These are phyloP conservation scores for Agrilus planipennis DNA, from an alignment of 1,140 invertebrate genomes.

Conservation along the genomic window DNA sequence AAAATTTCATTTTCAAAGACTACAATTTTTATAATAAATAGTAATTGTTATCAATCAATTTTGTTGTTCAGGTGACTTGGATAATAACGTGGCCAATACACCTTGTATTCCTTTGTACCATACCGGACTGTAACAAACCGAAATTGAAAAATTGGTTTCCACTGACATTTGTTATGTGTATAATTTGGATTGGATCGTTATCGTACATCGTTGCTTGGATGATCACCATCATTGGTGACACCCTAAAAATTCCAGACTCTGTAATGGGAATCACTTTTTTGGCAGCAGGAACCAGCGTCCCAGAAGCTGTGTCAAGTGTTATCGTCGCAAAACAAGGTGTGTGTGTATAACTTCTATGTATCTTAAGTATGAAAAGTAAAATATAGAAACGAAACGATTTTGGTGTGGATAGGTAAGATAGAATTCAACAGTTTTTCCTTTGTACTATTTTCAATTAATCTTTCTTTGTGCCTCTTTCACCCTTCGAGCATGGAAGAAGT, in stretches of 20 bases:
- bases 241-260: slow-evolving; percentile 52
- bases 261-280: slow-evolving; percentile 79
- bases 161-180: slow-evolving; percentile 75
- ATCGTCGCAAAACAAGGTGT: slow-evolving; percentile 31
- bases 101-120: slow-evolving; percentile 70
- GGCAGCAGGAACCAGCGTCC: slow-evolving; percentile 72
- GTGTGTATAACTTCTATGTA: no score
- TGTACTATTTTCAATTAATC: no score
- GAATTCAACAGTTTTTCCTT: no score
- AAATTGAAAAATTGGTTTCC: slow-evolving; percentile 71
- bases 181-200: slow-evolving; percentile 71
- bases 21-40: no score
- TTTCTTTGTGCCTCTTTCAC: no score
- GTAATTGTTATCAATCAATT: slow-evolving; percentile 44
- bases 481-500: no score
- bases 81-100: slow-evolving; percentile 74
- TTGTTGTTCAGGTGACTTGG: slow-evolving; percentile 59
- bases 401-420: no score
- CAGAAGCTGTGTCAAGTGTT: slow-evolving; percentile 66
- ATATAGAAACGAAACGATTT: no score
- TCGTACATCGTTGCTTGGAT: slow-evolving; percentile 87
- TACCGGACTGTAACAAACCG: slow-evolving; percentile 76
- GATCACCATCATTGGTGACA: slow-evolving; percentile 75
- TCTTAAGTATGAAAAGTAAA: no score
- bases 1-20: no score